Conservation (phyloP, 2,797 vertebrate species). For the Cirrhinus molitorella region DNA sequence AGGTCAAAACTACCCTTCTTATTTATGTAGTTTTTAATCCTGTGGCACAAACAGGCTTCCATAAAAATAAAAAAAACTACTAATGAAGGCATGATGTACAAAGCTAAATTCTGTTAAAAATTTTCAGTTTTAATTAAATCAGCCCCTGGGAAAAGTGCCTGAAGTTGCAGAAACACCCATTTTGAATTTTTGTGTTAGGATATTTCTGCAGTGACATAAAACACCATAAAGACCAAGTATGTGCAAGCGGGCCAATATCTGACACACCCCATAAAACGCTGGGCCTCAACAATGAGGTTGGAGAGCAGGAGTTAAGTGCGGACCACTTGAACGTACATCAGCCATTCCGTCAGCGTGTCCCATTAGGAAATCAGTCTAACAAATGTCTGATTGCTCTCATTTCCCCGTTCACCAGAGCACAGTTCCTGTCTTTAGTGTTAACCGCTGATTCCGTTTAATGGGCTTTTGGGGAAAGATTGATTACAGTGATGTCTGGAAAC, state of each 20-base stretch:
- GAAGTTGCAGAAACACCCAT: background rate
- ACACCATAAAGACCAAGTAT: background rate
- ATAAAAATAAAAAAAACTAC: background rate
- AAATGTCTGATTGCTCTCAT: slow-evolving; percentile 60
- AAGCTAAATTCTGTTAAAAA: background rate
- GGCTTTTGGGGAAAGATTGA: slow-evolving; percentile 60
- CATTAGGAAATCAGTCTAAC: slow-evolving; percentile 48
- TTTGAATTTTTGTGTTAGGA: background rate
- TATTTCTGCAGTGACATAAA: background rate
- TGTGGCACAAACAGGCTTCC: background rate
- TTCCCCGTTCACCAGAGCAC: slow-evolving; percentile 53
- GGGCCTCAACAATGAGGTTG: background rate
- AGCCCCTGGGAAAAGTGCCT: background rate
- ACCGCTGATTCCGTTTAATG: slow-evolving; percentile 38
- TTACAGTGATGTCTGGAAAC: slow-evolving; percentile 58
- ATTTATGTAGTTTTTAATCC: no score
- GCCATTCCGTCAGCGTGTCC: slow-evolving; percentile 33
- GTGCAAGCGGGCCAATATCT: slow-evolving; percentile 2
- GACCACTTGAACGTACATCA: slow-evolving; percentile 39
- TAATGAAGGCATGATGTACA: background rate
- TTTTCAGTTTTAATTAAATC: background rate
- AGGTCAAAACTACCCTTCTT: no score
- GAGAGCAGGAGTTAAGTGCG: slow-evolving; percentile 14
- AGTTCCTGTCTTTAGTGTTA: slow-evolving; percentile 60
- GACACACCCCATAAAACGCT: slow-evolving; percentile 2